Evolutionary conservation across 2,888 invertebrate genomes (phyloP).

Genomic region (Anticlea derivata): DNA sequence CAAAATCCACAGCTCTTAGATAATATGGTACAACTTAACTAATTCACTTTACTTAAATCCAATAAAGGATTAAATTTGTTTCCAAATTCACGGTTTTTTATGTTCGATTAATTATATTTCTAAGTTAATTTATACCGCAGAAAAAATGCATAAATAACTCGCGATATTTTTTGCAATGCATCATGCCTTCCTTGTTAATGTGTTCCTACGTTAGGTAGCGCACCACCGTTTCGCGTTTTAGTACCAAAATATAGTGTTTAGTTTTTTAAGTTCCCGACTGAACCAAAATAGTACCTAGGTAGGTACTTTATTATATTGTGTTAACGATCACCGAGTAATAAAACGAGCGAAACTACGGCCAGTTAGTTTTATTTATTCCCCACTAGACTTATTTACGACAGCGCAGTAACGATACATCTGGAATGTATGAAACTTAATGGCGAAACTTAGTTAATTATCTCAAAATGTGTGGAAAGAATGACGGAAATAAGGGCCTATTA

Average conservation of each 20-base stretch:
- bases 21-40: too few species aligned
- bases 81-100: too few species aligned
- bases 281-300: conserved; percentile 83
- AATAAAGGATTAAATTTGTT: too few species aligned
- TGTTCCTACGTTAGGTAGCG: conserved; percentile 44
- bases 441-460: conserved; percentile 57
- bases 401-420: conserved; percentile 28
- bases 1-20: too few species aligned
- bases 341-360: conserved; percentile 58
- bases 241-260: conserved; percentile 78
- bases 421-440: conserved; percentile 46
- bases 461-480: conserved; percentile 50
- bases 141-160: too few species aligned
- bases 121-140: too few species aligned
- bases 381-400: conserved; percentile 34
- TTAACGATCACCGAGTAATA: conserved; percentile 74
- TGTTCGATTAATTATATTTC: too few species aligned
- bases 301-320: conserved; percentile 69
- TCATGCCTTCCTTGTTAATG: conserved; percentile 28
- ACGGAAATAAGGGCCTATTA: conserved; percentile 63
- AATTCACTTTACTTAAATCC: too few species aligned
- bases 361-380: conserved; percentile 38
- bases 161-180: conserved; percentile 12
- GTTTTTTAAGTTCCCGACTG: conserved; percentile 82
- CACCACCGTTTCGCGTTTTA: conserved; percentile 57